Base-by-base conservation (phyloP, 2,113 vertebrate genomes). In the Leuciscus idus region DNA sequence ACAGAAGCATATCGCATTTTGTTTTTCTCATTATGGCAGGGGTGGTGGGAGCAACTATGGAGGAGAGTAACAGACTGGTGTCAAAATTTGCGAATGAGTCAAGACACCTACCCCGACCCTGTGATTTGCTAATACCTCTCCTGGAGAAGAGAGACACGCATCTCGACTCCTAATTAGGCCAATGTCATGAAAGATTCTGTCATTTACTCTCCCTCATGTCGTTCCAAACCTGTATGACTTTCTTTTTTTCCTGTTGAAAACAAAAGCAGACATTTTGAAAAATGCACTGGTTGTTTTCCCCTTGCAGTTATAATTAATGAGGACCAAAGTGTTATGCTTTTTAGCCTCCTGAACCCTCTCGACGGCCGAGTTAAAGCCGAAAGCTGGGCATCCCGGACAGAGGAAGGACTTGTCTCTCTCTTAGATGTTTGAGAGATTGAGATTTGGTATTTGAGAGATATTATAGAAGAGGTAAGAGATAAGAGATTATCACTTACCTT, bases 1-100 rank as follows among this genome's bases (percentile, higher is more conserved):
- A 46, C 33, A 61, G 77, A n/a, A 39, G 30, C 23, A 33, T 43
- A 43, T 36, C 6, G 1, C 39, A n/a, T 75, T 75, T 80, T 43
- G 77, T 79, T 80, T 62, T 5, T 80, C 77, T 61, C 77, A 61
- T 61, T 59, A 80, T 36, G 11, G 55, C 21, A 57, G 55, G 77
- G 55, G 36, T 62, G 77, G 21, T 61, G 77, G 55, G 10, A 79
- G 77, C 21, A 62, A 80, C 33, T 43, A 59, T 2, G 21, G 33
- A 5, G 57, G 0, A 80, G 23, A 61, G 23, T 26, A 23, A 80
- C 77, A 62, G 57, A 80, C 52, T 80, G 57, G n/a, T 80, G 36
- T 80, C 77, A 62, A 26, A 80, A 61, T 62, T 26, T 43, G 13
- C 57, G 7, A 80, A 80, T 62, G 6, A 80, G 57, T 62, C 52